Conservation (phyloP, 2,113 vertebrate genomes). For the Myotis brandtii region DNA sequence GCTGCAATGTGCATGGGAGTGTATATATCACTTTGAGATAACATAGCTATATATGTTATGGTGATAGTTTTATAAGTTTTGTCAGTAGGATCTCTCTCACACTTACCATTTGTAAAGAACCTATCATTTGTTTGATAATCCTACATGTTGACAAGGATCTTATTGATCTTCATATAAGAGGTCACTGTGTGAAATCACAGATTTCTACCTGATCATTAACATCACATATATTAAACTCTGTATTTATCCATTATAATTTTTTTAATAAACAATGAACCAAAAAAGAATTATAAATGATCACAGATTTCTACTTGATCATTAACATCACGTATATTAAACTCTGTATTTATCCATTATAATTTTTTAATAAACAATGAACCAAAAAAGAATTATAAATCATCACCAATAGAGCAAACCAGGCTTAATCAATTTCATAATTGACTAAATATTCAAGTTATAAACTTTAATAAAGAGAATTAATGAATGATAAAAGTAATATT, state of each 20-base stretch:
- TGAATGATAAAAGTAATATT: slow-evolving; percentile 11
- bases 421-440: slow-evolving; percentile 7
- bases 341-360: not conserved
- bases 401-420: not conserved
- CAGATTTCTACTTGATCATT: not conserved
- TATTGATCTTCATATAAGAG: not conserved
- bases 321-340: not conserved
- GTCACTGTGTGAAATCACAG: not conserved
- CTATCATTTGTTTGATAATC: not conserved
- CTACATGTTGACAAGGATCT: not conserved
- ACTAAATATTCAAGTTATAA: not conserved
- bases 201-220: not conserved
- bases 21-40: not conserved
- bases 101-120: not conserved
- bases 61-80: not conserved
- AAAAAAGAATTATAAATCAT: not conserved
- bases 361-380: not conserved
- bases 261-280: not conserved
- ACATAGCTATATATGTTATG: not conserved
- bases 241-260: not conserved
- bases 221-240: not conserved
- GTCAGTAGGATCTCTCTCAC: not conserved
- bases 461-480: slow-evolving; percentile 20
- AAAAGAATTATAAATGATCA: too few relatives aligned
- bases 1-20: not conserved